Evolutionary conservation across 2,888 invertebrate species (phyloP).

Genomic region (Chesias legatella): DNA sequence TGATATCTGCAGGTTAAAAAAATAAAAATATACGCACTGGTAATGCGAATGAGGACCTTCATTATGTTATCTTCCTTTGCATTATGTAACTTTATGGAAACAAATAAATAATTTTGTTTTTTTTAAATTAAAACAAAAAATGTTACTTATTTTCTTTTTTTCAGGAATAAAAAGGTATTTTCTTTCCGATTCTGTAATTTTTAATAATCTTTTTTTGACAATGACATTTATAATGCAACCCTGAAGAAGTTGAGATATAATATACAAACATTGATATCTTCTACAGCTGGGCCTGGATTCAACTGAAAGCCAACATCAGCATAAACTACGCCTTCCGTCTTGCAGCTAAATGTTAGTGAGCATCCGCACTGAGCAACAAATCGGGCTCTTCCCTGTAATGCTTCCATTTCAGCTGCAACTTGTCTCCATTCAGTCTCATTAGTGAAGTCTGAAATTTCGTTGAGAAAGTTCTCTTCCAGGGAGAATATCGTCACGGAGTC

Average conservation of each 20-base stretch:
- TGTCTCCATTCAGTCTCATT: slow-evolving; percentile 51
- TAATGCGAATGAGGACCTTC: no score
- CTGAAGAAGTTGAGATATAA: no score
- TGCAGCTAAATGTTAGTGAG: slow-evolving; percentile 41
- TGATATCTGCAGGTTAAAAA: slow-evolving; percentile 35
- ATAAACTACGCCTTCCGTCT: slow-evolving; percentile 38
- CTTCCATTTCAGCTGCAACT: slow-evolving; percentile 35
- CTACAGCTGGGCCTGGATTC: slow-evolving; percentile 39
- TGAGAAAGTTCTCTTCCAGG: slow-evolving; percentile 55
- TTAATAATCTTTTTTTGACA: no score
- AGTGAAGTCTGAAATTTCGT: slow-evolving; percentile 50
- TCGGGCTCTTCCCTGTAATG: slow-evolving; percentile 45
- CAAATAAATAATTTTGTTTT: no score
- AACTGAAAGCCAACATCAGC: slow-evolving; percentile 44
- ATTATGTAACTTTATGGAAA: no score
- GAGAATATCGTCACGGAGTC: slow-evolving; percentile 48
- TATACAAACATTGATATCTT: slow-evolving; percentile 35
- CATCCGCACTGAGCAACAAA: slow-evolving; percentile 49
- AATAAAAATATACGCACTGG: no score
- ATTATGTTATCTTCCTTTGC: no score
- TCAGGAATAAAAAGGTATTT: no score
- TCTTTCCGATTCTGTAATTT: no score
- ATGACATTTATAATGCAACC: no score
- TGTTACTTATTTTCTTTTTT: no score
- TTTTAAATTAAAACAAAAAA: no score